Evolutionary conservation across 1,140 invertebrate genomes (phyloP).

Genomic region (Zaprionus camerounensis): DNA sequence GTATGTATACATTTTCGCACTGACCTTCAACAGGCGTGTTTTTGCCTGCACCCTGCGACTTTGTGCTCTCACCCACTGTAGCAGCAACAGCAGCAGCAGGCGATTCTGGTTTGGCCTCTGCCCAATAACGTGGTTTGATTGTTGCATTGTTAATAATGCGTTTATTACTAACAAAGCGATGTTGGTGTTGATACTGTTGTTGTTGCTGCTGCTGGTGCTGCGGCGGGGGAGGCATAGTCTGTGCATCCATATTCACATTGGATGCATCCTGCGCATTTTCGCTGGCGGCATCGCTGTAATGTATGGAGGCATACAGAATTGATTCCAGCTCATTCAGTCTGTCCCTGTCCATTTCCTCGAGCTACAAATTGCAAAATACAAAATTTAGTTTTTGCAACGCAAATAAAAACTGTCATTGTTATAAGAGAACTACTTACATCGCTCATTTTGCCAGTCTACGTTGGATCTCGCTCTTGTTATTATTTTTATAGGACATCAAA

Average conservation of each 20-base stretch:
- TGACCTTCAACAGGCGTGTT: slow-evolving; percentile 23
- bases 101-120: slow-evolving; percentile 11
- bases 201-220: slow-evolving; percentile 21
- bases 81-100: slow-evolving; percentile 12
- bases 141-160: slow-evolving; percentile 62
- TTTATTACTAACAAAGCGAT: slow-evolving; percentile 56
- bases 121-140: slow-evolving; percentile 60
- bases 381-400: neutral
- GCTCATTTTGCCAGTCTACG: slow-evolving; percentile 53
- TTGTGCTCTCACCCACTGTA: slow-evolving; percentile 7
- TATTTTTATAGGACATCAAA: slow-evolving; percentile 42
- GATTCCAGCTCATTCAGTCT: slow-evolving; percentile 84
- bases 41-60: slow-evolving; percentile 18
- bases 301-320: slow-evolving; percentile 83
- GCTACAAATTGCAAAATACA: slow-evolving; percentile 37
- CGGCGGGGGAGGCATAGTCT: slow-evolving; percentile 54
- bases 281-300: slow-evolving; percentile 59
- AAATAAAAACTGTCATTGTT: neutral
- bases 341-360: slow-evolving; percentile 75
- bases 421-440: slow-evolving; percentile 47
- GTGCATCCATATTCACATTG: slow-evolving; percentile 36
- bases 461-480: slow-evolving; percentile 26
- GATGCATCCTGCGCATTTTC: slow-evolving; percentile 19
- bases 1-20: slow-evolving; percentile 9
- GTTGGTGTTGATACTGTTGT: slow-evolving; percentile 11